Evolutionary conservation across 2,888 invertebrate species (phyloP), one percentile per base, ranked within the genome.

Genomic region (Busseola fusca): DNA sequence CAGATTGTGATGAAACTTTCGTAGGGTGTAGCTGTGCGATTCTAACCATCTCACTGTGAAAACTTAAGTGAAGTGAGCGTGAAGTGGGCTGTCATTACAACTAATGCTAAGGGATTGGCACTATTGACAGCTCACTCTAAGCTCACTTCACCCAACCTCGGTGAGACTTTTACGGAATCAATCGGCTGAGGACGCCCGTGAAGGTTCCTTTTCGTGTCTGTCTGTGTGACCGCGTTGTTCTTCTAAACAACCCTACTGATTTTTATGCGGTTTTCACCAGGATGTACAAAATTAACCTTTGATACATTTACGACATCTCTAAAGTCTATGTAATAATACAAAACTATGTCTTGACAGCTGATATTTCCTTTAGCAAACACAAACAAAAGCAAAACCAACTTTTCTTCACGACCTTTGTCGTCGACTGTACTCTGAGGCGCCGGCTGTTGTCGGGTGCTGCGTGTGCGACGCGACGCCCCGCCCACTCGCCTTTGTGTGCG

Each of bases 381-480:
- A 58, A 37, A 58, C 25, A 65, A 62, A 40, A 65, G n/a, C 18
- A 45, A 63, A 48, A 63, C 18, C 18, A 30, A 30, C 14, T 68
- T 69, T 58, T 72, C 34, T 52, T n/a, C n/a, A 74, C 18, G 34
- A 75, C 30, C 81, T 69, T 58, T 86, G 63, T 81, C 40, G 37
- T 25, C 64, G 85, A 85, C 63, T 87, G 90, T 91, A 88, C 89
- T 10, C 48, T 75, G 79, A 84, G 89, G 90, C 92, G 90, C 90
- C 89, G 89, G 86, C 83, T 86, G 88, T 74, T 78, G 79, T 84
- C 87, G 88, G 84, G 79, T 85, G 87, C 87, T 86, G 88, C 87
- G 87, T 88, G 85, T 83, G 89, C 90, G 91, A 84, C 83, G 88
- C 89, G 90, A 87, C 89, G 91, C 91, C 80, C 90, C 91, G 90